These are phyloP conservation scores for Calcarius lapponicus DNA, from an alignment of 2,797 vertebrate species.

Conservation along the genomic window DNA sequence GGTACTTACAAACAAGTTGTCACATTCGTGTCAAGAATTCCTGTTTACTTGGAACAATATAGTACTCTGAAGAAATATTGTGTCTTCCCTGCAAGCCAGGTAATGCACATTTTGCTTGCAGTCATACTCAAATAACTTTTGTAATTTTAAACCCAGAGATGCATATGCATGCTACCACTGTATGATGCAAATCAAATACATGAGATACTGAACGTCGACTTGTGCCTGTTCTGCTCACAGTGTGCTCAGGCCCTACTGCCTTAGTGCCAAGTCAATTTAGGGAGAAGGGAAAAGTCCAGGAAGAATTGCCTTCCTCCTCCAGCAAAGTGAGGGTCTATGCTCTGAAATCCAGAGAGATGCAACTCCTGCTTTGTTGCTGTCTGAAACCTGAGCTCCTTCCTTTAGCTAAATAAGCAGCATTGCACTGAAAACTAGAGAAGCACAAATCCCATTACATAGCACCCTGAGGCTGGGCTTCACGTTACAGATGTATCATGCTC, in stretches of 20 bases:
- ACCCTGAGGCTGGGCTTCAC: slow-evolving; percentile 48
- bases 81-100: background rate
- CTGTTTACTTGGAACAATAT: background rate
- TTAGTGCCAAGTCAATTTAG: background rate
- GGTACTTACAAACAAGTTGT: background rate
- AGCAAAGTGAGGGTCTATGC: background rate
- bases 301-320: background rate
- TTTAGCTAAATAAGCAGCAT: slow-evolving; percentile 44
- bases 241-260: background rate
- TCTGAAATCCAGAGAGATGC: background rate
- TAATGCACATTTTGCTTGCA: background rate
- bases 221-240: background rate
- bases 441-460: slow-evolving; percentile 53
- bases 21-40: background rate
- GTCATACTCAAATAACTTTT: background rate
- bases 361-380: background rate
- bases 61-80: background rate
- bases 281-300: background rate
- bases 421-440: slow-evolving; percentile 49
- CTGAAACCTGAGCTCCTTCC: slow-evolving; percentile 48
- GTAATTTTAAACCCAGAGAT: background rate
- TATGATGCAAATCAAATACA: background rate
- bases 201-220: background rate
- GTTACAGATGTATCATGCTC: slow-evolving; percentile 25
- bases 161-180: background rate